phyloP scores from a whole-genome alignment of 1,140 invertebrate species.

The Drosophila sucinea region DNA sequence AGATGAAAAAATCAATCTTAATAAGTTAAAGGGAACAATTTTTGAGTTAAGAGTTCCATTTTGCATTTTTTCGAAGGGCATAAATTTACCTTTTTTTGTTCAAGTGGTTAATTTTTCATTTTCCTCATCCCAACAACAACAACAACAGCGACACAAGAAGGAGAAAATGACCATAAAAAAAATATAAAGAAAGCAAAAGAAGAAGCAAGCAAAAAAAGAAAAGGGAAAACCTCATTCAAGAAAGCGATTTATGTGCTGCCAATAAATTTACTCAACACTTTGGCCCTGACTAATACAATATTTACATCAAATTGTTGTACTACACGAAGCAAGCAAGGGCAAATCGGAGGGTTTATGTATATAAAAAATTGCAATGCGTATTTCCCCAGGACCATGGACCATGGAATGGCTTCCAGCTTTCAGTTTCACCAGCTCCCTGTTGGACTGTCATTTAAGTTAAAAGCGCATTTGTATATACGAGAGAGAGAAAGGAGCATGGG shows the following conservation, averaged over 20 bases:
- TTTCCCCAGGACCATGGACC: slow-evolving; percentile 34
- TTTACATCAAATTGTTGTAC: slow-evolving; percentile 74
- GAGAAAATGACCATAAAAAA: slow-evolving; percentile 4
- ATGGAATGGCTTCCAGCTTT: slow-evolving; percentile 5
- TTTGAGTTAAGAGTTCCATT: background rate
- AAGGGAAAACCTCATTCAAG: slow-evolving; percentile 28
- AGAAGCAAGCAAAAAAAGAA: slow-evolving; percentile 21
- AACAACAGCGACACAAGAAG: background rate
- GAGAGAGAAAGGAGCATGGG: background rate
- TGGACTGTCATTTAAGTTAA: slow-evolving; percentile 75
- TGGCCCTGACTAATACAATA: slow-evolving; percentile 75
- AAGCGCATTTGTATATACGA: slow-evolving; percentile 77
- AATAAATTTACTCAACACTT: slow-evolving; percentile 79
- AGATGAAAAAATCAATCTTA: background rate
- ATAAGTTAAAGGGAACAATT: slow-evolving; percentile 1
- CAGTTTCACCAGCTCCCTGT: slow-evolving; percentile 16
- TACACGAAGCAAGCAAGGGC: slow-evolving; percentile 16
- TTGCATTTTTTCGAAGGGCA: slow-evolving; percentile 3
- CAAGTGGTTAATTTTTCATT: slow-evolving; percentile 58
- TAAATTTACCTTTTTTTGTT: slow-evolving; percentile 48
- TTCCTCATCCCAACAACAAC: slow-evolving; percentile 16
- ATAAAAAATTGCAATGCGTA: slow-evolving; percentile 71
- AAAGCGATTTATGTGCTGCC: slow-evolving; percentile 74
- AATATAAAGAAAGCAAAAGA: slow-evolving; percentile 6
- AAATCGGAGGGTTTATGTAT: slow-evolving; percentile 1